Percentiles rank a stretch among this genome's conserved stretches.
These are phyloP conservation scores for Phainopepla nitens DNA, from an alignment of 2,113 vertebrate genomes.

Conservation along the genomic window DNA sequence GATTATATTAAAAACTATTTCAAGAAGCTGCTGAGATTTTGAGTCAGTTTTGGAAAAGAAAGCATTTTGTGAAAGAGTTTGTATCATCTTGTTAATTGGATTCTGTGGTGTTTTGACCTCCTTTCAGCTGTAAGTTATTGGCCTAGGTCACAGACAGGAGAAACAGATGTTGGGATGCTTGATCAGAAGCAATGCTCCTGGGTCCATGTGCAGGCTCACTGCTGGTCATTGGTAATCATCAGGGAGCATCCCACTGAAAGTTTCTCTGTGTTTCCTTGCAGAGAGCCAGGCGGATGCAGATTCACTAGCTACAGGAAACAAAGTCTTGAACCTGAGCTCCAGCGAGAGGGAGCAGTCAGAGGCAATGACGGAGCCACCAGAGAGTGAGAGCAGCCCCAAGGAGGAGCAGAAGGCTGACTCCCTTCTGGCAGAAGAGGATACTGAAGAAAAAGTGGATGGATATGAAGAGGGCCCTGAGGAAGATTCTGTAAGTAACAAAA, in stretches of 20 bases:
- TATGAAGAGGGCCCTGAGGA: conserved; percentile 73
- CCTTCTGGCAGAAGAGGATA: conserved; percentile 33
- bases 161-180: neutral
- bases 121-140: neutral
- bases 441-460: conserved; percentile 43
- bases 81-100: neutral
- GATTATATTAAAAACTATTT: neutral
- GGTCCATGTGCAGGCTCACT: neutral
- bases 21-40: neutral
- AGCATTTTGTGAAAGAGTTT: neutral
- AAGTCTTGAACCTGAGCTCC: conserved; percentile 77
- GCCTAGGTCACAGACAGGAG: neutral
- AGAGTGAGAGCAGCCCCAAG: neutral
- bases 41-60: neutral
- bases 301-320: conserved; percentile 40
- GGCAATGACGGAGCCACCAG: conserved; percentile 20
- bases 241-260: neutral
- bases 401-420: conserved; percentile 29
- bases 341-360: conserved; percentile 41
- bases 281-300: conserved; percentile 87
- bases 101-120: neutral
- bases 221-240: neutral
- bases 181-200: neutral
- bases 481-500: conserved; percentile 91
- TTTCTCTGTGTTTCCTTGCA: conserved; percentile 69